Evolutionary conservation across 2,113 vertebrate species (phyloP), one percentile per base, ranked within the genome.

Genomic region (Pelecanoides urinatrix): DNA sequence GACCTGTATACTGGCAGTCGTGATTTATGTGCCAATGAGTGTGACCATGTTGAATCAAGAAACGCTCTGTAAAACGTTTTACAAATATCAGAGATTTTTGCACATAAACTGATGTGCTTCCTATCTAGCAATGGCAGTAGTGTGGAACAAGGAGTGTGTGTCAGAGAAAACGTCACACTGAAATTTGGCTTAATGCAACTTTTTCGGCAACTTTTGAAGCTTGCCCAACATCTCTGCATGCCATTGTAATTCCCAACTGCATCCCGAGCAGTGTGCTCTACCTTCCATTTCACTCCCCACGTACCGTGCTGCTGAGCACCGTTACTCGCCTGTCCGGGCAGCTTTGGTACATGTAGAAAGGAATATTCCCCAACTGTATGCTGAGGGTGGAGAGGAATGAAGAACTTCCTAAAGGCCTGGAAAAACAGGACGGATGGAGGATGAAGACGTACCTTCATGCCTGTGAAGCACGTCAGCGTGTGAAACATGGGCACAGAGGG

Each of bases 381-480:
- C 23, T 75, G 77, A 67, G 85, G 6, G 25, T 59, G 47, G 42
- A 50, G 23, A 34, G 13, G 19, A 78, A 8, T 6, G 17, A 78
- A 67, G 38, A 86, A 6, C 5, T 5, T 66, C 71, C 47, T 23
- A 73, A 91, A 81, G 42, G 81, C 42, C 77, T 86, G 42, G 56
- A 79, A 50, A 77, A 94, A 30, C 2, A 36, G 50, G 38, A 36
- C 16, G 59, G 65, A 66, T 21, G 77, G 85, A 92, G 62, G 36
- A 67, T 22, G 47, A 63, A 65, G n/a, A 34, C 3, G 26, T 1
- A 23, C 18, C 5, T 55, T 59, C 2, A 2, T 5, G 26, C 12
- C n/a, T 6, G 7, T 22, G 44, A 42, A 59, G n/a, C 5, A 8
- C 1, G 3, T 29, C 2, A 6, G 40, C 1, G 1, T 17, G 30